phyloP scores from a whole-genome alignment of 2,113 vertebrate genomes.

The Protomyctophum bolini region DNA sequence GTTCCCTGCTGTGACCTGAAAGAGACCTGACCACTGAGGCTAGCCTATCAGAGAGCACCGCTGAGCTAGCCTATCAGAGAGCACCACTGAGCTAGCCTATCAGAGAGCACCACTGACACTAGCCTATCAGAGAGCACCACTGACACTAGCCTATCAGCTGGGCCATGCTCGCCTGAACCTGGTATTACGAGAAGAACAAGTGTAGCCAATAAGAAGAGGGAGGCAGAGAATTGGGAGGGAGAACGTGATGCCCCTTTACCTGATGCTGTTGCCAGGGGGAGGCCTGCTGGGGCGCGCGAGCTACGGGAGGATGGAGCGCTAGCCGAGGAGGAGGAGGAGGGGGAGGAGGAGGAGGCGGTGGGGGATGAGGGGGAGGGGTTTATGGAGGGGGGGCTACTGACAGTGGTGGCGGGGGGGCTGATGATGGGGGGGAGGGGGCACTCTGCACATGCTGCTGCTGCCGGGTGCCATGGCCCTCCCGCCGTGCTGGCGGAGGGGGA shows the following conservation, averaged over 20 bases:
- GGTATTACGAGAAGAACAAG: constrained; percentile 4
- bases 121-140: neutral
- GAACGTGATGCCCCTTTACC: constrained; percentile 88
- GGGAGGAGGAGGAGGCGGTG: constrained; percentile 34
- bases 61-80: neutral
- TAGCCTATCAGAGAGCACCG: neutral
- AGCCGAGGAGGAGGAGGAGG: constrained; percentile 75
- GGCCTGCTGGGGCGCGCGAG: constrained; percentile 90
- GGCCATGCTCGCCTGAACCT: too few species aligned
- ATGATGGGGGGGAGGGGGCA: constrained; percentile 87
- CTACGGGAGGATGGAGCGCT: constrained; percentile 93
- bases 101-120: neutral
- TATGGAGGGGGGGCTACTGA: constrained; percentile 92
- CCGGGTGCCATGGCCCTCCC: too few species aligned
- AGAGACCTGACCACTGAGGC: too few species aligned
- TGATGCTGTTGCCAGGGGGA: constrained; percentile 99
- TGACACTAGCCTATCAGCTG: constrained; percentile 26
- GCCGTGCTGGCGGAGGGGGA: constrained; percentile 75
- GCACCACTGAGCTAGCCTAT: constrained; percentile 1
- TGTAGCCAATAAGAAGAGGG: constrained; percentile 39
- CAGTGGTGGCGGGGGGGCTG: constrained; percentile 82
- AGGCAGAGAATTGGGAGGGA: constrained; percentile 48
- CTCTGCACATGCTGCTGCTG: constrained; percentile 93
- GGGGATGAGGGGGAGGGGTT: constrained; percentile 68
- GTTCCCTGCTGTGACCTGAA: constrained; percentile 1